These are phyloP conservation scores for Verasper variegatus DNA, from an alignment of 2,113 vertebrate species.

Conservation along the genomic window DNA sequence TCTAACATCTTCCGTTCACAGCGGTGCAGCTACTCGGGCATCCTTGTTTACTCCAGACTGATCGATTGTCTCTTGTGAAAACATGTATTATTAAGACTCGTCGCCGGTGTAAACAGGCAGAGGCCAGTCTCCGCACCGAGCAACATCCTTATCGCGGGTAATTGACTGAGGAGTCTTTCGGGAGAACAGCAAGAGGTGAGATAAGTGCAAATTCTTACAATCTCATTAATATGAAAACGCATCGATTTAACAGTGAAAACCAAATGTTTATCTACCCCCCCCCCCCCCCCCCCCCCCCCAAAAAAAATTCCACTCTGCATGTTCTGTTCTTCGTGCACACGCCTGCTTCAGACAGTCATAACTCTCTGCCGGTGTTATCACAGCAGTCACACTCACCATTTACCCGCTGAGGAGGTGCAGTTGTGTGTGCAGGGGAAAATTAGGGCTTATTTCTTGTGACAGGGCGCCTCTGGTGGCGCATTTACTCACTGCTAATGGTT, in stretches of 20 bases:
- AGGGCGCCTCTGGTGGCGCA: constrained; percentile 77
- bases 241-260: constrained; percentile 63
- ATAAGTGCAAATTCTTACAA: constrained; percentile 70
- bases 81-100: constrained; percentile 80
- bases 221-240: constrained; percentile 70
- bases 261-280: constrained; percentile 26
- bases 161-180: constrained; percentile 64
- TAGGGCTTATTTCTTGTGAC: constrained; percentile 71
- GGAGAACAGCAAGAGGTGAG: constrained; percentile 59
- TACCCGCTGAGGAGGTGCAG: constrained; percentile 16
- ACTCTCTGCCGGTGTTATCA: constrained; percentile 37
- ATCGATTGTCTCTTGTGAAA: constrained; percentile 75
- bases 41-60: constrained; percentile 77
- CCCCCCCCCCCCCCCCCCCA: too few species aligned
- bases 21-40: constrained; percentile 58
- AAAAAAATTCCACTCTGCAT: constrained; percentile 12
- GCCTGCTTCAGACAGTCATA: constrained; percentile 1
- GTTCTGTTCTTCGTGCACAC: not conserved
- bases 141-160: constrained; percentile 61
- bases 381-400: constrained; percentile 25
- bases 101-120: constrained; percentile 68
- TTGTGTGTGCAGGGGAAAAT: constrained; percentile 49
- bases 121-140: constrained; percentile 56
- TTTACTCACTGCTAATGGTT: constrained; percentile 60
- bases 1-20: constrained; percentile 54